Base-by-base conservation (phyloP, 2,888 invertebrate species). In the Caenorhabditis auriculariae region DNA sequence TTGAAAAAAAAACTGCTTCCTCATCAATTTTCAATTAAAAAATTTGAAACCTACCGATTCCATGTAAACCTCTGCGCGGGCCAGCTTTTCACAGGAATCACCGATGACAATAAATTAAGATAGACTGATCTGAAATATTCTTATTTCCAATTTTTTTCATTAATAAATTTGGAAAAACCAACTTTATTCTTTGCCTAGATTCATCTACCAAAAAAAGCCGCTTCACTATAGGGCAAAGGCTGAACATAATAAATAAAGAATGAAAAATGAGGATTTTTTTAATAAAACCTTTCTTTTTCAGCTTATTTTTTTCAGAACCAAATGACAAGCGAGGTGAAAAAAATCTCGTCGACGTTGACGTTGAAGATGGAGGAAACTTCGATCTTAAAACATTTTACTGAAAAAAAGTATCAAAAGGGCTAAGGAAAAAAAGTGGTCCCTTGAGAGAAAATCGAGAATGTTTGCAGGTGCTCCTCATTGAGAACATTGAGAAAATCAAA, bases 321-420 rank as follows among this genome's bases (percentile, higher is more conserved):
- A 47, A 2, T 6, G 9, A n/a, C 17, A 21, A 5, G 92, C 93
- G 55, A 95, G 85, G 78, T 93, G 86, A 39, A 93, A 85, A 26
- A 94, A 91, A 78, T 90, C 86, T 81, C n/a, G n/a, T 96, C 94
- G 37, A 94, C 90, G 82, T 96, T 96, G 67, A 96, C 92, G 79
- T 92, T 93, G 80, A 93, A 91, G 81, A 94, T 93, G 17, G 95
- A 89, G 6, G 94, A 95, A 0, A 93, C 91, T 85, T 96, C 95
- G 53, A 96, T 89, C 75, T 76, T 43, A 38, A 60, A 46, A 45
- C 6, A 45, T 21, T 45, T 9, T 26, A 26, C 7, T 41, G 7
- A 9, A 41, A 17, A 17, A 41, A 17, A 45, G 27, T 24, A n/a
- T n/a, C n/a, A n/a, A n/a, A n/a, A n/a, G n/a, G n/a, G n/a, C n/a